Evolutionary conservation across 2,888 invertebrate species (phyloP).

Genomic region (Crioceris asparagi): DNA sequence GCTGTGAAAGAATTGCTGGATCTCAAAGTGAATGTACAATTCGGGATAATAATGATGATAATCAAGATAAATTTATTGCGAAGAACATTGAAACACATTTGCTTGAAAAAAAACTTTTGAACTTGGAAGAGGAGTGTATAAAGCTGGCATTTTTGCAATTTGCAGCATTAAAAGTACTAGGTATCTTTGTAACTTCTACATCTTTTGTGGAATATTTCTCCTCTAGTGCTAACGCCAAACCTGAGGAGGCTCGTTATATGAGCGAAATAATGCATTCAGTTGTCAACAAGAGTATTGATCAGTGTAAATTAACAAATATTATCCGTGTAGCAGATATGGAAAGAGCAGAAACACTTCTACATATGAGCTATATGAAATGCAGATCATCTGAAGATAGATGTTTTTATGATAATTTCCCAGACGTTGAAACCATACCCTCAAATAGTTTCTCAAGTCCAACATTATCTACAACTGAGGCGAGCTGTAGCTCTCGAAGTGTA

Average conservation of each 20-base stretch:
- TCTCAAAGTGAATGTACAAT: constrained; percentile 20
- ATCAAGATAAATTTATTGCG: constrained; percentile 5
- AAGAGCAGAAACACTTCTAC: constrained; percentile 39
- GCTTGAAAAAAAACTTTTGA: constrained; percentile 35
- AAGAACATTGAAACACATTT: constrained; percentile 24
- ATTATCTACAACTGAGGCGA: background rate
- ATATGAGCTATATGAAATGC: constrained; percentile 33
- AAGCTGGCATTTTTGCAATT: constrained; percentile 44
- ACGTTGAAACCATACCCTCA: constrained; percentile 4
- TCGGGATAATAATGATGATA: constrained; percentile 12
- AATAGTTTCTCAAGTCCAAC: constrained; percentile 9
- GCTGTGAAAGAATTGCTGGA: constrained; percentile 29
- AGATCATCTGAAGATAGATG: constrained; percentile 29
- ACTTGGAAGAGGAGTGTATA: constrained; percentile 39
- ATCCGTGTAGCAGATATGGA: constrained; percentile 40
- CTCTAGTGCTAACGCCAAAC: constrained; percentile 35
- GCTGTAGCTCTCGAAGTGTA: too few species aligned
- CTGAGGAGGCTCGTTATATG: constrained; percentile 22
- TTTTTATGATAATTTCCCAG: too few species aligned
- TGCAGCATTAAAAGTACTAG: constrained; percentile 45
- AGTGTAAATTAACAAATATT: constrained; percentile 39
- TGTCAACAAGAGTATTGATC: constrained; percentile 39
- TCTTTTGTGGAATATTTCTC: constrained; percentile 46
- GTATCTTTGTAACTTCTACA: constrained; percentile 41
- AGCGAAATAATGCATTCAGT: constrained; percentile 35